Conservation (phyloP, 2,888 invertebrate genomes). For the Aphelenchoides bicaudatus region DNA sequence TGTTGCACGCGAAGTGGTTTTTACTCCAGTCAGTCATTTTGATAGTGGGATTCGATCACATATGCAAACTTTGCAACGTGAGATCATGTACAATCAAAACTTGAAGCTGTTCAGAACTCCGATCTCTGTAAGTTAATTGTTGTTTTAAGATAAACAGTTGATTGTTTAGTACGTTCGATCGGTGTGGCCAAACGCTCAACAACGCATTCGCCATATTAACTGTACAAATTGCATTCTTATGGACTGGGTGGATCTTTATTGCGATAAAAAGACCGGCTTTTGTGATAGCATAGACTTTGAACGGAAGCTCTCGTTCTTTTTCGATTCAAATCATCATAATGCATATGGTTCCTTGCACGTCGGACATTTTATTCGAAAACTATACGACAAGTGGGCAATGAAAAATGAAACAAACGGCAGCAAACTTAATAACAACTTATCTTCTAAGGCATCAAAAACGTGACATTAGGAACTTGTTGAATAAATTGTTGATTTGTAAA, state of each 20-base stretch:
- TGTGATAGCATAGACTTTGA: not conserved
- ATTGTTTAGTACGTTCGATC: no score
- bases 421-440: no score
- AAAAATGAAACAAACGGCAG: no score
- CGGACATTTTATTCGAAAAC: slow-evolving; percentile 1
- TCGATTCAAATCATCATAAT: slow-evolving; percentile 12
- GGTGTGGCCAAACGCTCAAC: not conserved
- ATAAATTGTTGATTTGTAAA: no score
- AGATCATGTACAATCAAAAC: slow-evolving; percentile 1
- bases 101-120: not conserved
- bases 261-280: not conserved
- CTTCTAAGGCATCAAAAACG: no score
- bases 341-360: slow-evolving; percentile 9
- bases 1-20: slow-evolving; percentile 6
- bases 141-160: no score
- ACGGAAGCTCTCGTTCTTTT: slow-evolving; percentile 1
- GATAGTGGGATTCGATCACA: not conserved
- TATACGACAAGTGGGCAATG: not conserved
- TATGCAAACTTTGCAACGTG: not conserved
- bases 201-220: not conserved
- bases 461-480: no score
- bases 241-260: slow-evolving; percentile 5
- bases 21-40: not conserved
- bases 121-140: not conserved
- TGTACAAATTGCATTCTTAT: slow-evolving; percentile 5